Conservation (phyloP, 2,888 invertebrate species). For the Drosophila nigritarsus region DNA sequence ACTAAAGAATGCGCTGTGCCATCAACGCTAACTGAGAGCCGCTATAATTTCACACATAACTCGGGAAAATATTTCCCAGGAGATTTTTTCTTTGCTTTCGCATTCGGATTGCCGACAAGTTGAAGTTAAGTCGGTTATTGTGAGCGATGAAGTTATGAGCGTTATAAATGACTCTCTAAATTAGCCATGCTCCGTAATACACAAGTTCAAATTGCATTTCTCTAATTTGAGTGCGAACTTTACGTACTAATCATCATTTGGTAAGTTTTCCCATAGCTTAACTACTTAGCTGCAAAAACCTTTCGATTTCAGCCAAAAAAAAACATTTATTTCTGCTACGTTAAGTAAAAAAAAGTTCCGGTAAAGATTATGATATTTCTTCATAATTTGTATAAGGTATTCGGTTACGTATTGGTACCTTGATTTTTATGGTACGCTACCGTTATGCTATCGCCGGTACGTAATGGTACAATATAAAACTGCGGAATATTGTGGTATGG, state of each 20-base stretch:
- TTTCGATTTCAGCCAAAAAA: neutral
- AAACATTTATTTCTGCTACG: neutral
- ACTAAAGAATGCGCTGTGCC: constrained; percentile 54
- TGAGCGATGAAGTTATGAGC: constrained; percentile 13
- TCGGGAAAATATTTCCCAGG: constrained; percentile 53
- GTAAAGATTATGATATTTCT: neutral
- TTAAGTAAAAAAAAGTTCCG: neutral
- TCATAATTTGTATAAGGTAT: neutral
- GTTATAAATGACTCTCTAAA: constrained; percentile 18
- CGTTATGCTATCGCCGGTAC: neutral
- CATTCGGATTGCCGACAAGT: constrained; percentile 14
- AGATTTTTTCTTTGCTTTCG: constrained; percentile 39
- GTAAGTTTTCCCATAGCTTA: neutral
- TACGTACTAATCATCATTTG: neutral
- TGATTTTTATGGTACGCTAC: neutral
- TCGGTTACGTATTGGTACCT: neutral
- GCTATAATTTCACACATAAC: constrained; percentile 61
- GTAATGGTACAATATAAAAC: neutral
- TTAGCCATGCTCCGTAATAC: constrained; percentile 4
- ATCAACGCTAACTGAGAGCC: constrained; percentile 25
- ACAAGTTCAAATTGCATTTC: constrained; percentile 1
- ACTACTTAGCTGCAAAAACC: neutral
- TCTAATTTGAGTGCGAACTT: neutral
- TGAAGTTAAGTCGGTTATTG: constrained; percentile 16
- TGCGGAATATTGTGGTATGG: neutral